Base-by-base conservation (phyloP, 1,140 invertebrate genomes). In the Hyphantria cunea region DNA sequence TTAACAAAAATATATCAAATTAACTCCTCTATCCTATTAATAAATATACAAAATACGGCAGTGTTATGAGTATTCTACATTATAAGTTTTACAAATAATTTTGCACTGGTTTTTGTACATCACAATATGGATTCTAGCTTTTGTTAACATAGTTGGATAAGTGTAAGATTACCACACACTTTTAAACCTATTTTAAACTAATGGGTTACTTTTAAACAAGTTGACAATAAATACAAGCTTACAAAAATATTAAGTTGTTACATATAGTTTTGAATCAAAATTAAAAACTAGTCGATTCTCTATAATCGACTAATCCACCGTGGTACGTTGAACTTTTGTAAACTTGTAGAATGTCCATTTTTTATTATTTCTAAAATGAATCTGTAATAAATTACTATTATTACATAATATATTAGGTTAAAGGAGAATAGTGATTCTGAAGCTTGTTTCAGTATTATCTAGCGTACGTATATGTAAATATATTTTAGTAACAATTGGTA, bases 41-140 rank as follows among this genome's bases (percentile, higher is more conserved):
- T 70, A 70, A 70, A 69, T 67, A 70, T 64, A 54, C 52, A 44
- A 60, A 53, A 33, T 50, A 72, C 62, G 58, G 66, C 70, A 69
- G 66, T 69, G 48, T 60, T 44, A 64, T 74, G 71, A 74, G 71
- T 74, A 74, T 78, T 66, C 59, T 73, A 12, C 25, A 68, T 61
- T 60, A 49, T 15, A 66, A 68, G 25, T 56, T 69, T 47, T 59
- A 64, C 64, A 34, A 64, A 33, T 49, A 53, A 34, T 61, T 51
- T 51, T 50, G 34, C 34, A 10, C 15, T 50, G 14, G 3, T 15
- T 59, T 41, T 59, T 59, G 31, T 41, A 39, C 34, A 59, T 59
- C 56, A 59, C 45, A 59, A 39, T 41, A 41, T 50, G 47, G 56
- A 48, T 59, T 32, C 47, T 50, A 50, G 47, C 56, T 39, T 32